These are phyloP conservation scores for Gadus chalcogrammus DNA, from an alignment of 2,113 vertebrate genomes.

Conservation along the genomic window DNA sequence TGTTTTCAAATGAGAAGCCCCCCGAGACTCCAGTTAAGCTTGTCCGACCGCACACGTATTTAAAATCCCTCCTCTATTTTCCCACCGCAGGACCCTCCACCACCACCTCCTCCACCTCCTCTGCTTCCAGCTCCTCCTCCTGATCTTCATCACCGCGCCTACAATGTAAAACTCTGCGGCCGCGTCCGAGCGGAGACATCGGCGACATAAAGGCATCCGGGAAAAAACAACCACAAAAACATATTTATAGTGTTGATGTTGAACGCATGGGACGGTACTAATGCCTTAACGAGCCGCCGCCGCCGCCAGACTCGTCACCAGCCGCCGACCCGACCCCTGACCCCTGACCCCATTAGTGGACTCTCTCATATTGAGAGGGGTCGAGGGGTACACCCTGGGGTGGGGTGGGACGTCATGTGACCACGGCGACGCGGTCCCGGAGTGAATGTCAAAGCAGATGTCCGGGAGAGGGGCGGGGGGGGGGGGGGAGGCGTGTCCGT, in stretches of 20 bases:
- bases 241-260: conserved; percentile 45
- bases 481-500: too few species aligned
- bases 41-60: too few species aligned
- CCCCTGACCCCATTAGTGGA: conserved; percentile 28
- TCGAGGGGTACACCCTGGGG: too few species aligned
- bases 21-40: too few species aligned
- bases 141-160: conserved; percentile 53
- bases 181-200: neutral
- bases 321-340: neutral
- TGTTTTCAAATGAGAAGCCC: too few species aligned
- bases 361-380: conserved; percentile 7
- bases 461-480: too few species aligned
- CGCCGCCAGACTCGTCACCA: conserved; percentile 45
- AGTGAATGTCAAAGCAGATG: too few species aligned
- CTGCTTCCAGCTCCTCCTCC: conserved; percentile 74
- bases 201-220: conserved; percentile 53
- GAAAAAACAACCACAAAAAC: conserved; percentile 26
- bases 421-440: too few species aligned
- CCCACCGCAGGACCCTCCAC: conserved; percentile 42
- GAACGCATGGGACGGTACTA: conserved; percentile 64
- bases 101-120: conserved; percentile 51
- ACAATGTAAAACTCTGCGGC: conserved; percentile 38
- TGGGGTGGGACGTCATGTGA: too few species aligned
- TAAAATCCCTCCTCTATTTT: neutral
- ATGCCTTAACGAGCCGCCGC: conserved; percentile 84